Base-by-base conservation (phyloP, 2,888 invertebrate species). In the Cryptocheilus praepositus region DNA sequence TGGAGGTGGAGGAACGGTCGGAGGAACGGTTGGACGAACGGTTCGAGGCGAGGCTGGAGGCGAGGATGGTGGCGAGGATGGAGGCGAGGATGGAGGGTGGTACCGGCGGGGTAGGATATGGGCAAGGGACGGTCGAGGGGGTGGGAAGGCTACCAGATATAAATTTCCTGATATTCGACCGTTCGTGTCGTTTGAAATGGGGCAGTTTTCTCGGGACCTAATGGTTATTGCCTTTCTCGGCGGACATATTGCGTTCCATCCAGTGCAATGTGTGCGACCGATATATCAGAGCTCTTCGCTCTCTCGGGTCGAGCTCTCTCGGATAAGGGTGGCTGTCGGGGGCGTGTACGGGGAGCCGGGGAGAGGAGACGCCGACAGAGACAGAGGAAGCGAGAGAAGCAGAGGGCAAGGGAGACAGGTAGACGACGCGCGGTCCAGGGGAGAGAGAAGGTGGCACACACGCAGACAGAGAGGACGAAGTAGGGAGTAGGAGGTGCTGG, bases 211-310 rank as follows among this genome's bases (percentile, higher is more conserved):
- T 90, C 90, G 89, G 89, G 89, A 90, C 90, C 90, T 91, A 91
- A 91, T 91, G 91, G 91, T 91, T 91, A 91, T 91, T 91, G 91
- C 91, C 90, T 91, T 90, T 90, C 90, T 90, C 89, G 89, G 89
- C 89, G 90, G 90, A 91, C 91, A 91, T 91, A 91, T 91, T 91
- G 90, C 90, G 90, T 90, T 90, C 90, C 90, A 90, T 91, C 90
- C 89, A 90, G 89, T 89, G 90, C 91, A 91, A 90, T 90, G 90
- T 90, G 91, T 90, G 90, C 90, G 86, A 88, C 88, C 90, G 89
- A 90, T 91, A 90, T 89, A 90, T 91, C 90, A 90, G 89, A 81
- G 86, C 86, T 87, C 79, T 79, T 79, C 81, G 77, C 76, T 78
- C 78, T 74, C 77, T 75, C 77, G 68, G 75, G 64, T 71, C 67